Base-by-base conservation (phyloP, 2,113 vertebrate genomes). In the Phyllostomus discolor region DNA sequence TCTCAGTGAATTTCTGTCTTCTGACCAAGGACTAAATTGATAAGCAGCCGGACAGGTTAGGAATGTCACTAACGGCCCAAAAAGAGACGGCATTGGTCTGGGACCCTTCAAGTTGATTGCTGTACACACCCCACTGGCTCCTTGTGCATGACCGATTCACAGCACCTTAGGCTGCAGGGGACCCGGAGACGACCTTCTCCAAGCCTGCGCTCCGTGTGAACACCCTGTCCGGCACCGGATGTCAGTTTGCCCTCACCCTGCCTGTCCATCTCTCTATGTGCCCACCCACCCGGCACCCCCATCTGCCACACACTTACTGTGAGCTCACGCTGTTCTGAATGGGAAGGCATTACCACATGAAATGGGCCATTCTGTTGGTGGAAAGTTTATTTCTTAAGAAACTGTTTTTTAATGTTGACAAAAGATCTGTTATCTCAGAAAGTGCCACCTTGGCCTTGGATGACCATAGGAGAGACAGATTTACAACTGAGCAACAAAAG, bases 251-350 rank as follows among this genome's bases (percentile, higher is more conserved):
- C 33, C 10, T 31, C 57, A 22, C 4, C 41, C n/a, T 50, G 46
- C 70, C 43, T 7, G 7, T 67, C 31, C 0, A 5, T 6, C 33
- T 62, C 46, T 89, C 73, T 19, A 3, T 35, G 15, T 7, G 46
- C 33, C 57, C 33, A 41, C 11, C 41, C 2, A 1, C 26, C 70
- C 43, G 2, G 7, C 3, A 3, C 5, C 43, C 33, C 8, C 2
- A 1, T 19, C 59, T n/a, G 10, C 5, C 22, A 33, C 3, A 2
- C 33, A 33, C 6, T 48, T 33, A 62, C 20, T 12, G 28, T 57
- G 41, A n/a, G n/a, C n/a, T 28, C 17, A 6, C 2, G 3, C 26
- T 0, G 0, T 52, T 33, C 41, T 79, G n/a, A 14, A 57, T 4
- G 41, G 35, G 5, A 78, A 59, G 28, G 35, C 4, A 57, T 28